Evolutionary conservation across 2,888 invertebrate genomes (phyloP), one percentile per base, ranked within the genome.

Genomic region (Odontomyia ornata): DNA sequence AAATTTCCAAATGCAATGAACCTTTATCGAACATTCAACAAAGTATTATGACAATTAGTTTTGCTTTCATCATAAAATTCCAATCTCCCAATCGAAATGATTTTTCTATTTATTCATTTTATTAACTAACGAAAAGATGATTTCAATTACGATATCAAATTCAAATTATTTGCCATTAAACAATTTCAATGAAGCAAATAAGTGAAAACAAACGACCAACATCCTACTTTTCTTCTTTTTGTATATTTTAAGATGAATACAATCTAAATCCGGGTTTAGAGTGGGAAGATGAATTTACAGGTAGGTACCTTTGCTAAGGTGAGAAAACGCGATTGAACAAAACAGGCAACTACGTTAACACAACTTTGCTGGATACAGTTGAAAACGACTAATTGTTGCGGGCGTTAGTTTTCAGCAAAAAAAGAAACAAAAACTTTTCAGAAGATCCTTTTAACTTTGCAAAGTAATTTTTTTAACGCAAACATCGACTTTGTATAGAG

Each of bases 281-380:
- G 91, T 97, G 97, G 97, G 97, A 97, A 93, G 97, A 97, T 95
- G 97, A 97, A 91, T 97, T 97, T 91, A 95, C 96, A 97, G 96
- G 97, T 97, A 97, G 95, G 96, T 86, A 86, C 85, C 82, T 82
- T 82, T 21, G 18, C 64, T 25, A 65, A 60, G 81, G 80, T 80
- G 80, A 80, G 82, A 80, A 80, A 77, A 43, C 65, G 57, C 57
- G 67, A 56, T 28, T 86, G 86, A 86, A 84, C 86, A 86, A 86
- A 86, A 86, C 86, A 86, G 86, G 86, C 86, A 85, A 85, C 82
- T 82, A 83, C 11, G 3, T 23, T 18, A n/a, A 65, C 18, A 67
- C 18, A 23, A 69, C 52, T 23, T 67, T 69, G 21, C 57, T 25
- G 18, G 57, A 60, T 21, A 60, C 57, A 5, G 7, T 60, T 25